Evolutionary conservation across 2,113 vertebrate genomes (phyloP), one percentile per base, ranked within the genome.

Genomic region (Glaucidium brasilianum): DNA sequence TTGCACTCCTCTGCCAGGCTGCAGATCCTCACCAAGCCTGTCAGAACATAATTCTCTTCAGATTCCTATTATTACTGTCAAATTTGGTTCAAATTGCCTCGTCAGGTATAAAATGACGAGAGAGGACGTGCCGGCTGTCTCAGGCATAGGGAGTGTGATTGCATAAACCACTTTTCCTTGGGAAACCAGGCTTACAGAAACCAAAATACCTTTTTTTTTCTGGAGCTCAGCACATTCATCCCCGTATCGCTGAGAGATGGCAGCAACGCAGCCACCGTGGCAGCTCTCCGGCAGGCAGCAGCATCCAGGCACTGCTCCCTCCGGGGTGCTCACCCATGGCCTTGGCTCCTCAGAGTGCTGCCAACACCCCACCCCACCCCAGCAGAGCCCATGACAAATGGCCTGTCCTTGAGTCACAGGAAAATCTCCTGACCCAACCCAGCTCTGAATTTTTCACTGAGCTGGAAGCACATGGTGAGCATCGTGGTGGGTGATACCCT

Each of bases 221-320:
- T 14, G 9, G 55, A 45, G 68, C 50, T 93, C 52, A 47, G 49
- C 43, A 64, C 34, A 5, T 39, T 50, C 49, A 39, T 14, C 41
- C 63, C 13, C 59, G 41, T 45, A 6, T 16, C 0, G 1, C 41
- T 5, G 9, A 56, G 72, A 41, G 45, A 29, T 0, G 1, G 26
- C 29, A 32, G 39, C 0, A 2, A 11, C 1, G 2, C 43, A 45
- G 29, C 34, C 2, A 4, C 43, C 0, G 0, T 1, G 2, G n/a
- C 79, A 47, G 56, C 13, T 52, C 13, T 56, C 47, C 5, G 10
- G 41, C 20, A 9, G 30, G 19, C 50, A 35, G 47, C 72, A 22
- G 11, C 68, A 41, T 17, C 60, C 73, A 50, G 37, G 56, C 29
- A 58, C 22, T 0, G 0, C 14, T 69, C 25, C 10, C 25, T 15